Evolutionary conservation across 2,888 invertebrate genomes (phyloP), one percentile per base, ranked within the genome.

Genomic region (Steinernema scapterisci): DNA sequence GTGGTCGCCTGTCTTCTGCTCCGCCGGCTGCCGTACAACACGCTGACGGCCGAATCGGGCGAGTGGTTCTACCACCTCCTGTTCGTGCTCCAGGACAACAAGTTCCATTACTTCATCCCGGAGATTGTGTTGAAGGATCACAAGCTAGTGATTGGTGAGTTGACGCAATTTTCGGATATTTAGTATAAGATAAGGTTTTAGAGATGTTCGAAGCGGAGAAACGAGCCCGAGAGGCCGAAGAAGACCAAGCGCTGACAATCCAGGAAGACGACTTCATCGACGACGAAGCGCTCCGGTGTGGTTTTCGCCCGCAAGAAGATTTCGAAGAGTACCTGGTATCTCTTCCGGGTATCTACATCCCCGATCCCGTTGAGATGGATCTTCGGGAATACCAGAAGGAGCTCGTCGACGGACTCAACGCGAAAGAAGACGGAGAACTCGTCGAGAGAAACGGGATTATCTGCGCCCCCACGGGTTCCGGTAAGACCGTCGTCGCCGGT

Each of bases 401-500:
- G 16, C 31, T 63, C 11, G 63, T 63, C 5, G 63, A 63, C 16
- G 31, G 31, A 31, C 31, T 63, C 6, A 27, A 25, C 31, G 16
- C 1, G 7, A 38, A 38, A 38, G 38, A 38, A 38, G 9, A 38
- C 38, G 38, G 9, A 38, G 38, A 38, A 9, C 38, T 3, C 38
- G 38, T 38, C 38, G 63, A 63, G 3, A 27, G 76, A 45, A 83
- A 83, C 52, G 73, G 74, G 16, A 79, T 83, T 0, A 73, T 83
- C 21, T 79, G 80, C 5, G 83, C 82, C 0, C 83, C 82, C 3
- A 83, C 83, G 1, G 83, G 83, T 21, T 76, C 80, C 7, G 83
- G 83, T 76, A 83, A 83, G 73, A 83, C 83, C 1, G 77, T 80
- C 75, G 82, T 83, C n/a, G 79, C 80, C 9, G 76, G 81, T 23